Conservation (phyloP, 2,113 vertebrate species). For the Anarhynchus alexandrinus region DNA sequence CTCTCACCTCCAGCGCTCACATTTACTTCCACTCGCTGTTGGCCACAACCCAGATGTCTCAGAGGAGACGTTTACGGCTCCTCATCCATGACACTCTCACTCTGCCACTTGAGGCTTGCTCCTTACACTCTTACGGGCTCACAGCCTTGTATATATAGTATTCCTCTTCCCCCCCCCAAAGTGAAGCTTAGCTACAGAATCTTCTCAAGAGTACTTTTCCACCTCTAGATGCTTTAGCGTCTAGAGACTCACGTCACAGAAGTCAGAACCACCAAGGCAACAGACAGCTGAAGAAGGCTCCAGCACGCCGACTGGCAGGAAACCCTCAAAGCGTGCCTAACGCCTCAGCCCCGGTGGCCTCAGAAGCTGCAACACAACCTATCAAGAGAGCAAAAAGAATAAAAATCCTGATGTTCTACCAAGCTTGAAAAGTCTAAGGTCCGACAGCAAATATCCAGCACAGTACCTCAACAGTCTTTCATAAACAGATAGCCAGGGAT, state of each 20-base stretch:
- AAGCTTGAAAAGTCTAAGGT: neutral
- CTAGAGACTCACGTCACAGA: neutral
- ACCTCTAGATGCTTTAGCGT: neutral
- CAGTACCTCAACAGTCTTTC: neutral
- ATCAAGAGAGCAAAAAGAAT: neutral
- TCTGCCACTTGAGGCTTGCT: neutral
- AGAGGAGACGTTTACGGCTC: neutral
- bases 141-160: neutral
- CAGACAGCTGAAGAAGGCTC: neutral
- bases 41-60: neutral
- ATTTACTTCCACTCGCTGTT: neutral
- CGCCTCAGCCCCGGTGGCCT: neutral
- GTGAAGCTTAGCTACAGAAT: neutral
- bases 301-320: neutral
- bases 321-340: neutral
- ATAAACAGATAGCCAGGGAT: neutral
- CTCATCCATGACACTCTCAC: neutral
- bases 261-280: neutral
- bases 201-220: neutral
- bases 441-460: neutral
- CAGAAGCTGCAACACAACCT: neutral
- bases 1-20: neutral
- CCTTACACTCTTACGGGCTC: neutral
- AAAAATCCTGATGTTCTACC: neutral
- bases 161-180: neutral